Conservation (phyloP, 2,113 vertebrate species). For the Leptosomus discolor region DNA sequence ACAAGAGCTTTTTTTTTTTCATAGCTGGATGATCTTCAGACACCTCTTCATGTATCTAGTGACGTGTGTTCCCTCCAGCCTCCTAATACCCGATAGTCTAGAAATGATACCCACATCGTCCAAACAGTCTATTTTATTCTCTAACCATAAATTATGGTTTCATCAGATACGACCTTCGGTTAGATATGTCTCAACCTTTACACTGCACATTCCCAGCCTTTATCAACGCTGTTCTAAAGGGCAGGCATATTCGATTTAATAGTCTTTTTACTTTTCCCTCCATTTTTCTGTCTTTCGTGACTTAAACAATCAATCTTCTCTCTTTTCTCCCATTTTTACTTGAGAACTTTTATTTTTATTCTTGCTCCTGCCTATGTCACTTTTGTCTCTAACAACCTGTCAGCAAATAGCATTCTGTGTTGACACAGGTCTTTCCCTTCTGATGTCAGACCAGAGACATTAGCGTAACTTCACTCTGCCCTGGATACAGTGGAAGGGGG, state of each 20-base stretch:
- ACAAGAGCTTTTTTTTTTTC: background rate
- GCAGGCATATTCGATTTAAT: background rate
- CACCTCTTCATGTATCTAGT: background rate
- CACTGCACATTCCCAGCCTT: background rate
- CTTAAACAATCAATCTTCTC: slow-evolving; percentile 18
- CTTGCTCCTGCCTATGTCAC: background rate
- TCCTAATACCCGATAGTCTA: background rate
- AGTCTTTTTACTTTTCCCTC: background rate
- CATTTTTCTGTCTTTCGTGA: slow-evolving; percentile 35
- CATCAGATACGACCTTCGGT: background rate
- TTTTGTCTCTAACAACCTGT: background rate
- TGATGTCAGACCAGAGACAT: background rate
- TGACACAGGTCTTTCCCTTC: background rate
- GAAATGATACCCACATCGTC: background rate
- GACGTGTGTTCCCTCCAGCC: background rate
- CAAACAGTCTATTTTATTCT: background rate
- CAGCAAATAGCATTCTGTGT: background rate
- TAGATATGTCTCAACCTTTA: slow-evolving; percentile 1
- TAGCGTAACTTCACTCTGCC: background rate
- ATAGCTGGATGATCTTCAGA: background rate
- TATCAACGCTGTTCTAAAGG: background rate
- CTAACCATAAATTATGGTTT: background rate
- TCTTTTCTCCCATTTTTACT: slow-evolving; percentile 15
- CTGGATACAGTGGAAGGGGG: background rate
- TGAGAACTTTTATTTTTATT: slow-evolving; percentile 5